Base-by-base conservation (phyloP, 2,797 vertebrate genomes). In the Lepus oiostolus region DNA sequence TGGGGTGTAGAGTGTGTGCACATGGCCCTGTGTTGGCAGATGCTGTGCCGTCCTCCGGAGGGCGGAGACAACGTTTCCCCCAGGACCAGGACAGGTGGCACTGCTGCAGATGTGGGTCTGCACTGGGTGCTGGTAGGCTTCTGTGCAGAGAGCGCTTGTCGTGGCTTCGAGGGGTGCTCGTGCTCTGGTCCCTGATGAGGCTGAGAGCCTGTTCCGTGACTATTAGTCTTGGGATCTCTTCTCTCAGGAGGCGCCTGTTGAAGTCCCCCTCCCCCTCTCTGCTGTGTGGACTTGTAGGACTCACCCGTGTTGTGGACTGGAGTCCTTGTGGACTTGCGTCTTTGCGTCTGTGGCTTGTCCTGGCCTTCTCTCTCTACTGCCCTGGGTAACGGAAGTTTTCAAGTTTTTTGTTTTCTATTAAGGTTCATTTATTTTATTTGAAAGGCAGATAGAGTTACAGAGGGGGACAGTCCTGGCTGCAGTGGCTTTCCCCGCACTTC, bases 201-300 rank as follows among this genome's bases (percentile, higher is more conserved):
- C 7, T 12, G 60, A 71, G 12, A 24, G 74, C 13, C 17, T 87
- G 63, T 28, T 80, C 62, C 35, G 0, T 79, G 54, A 75, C 87
- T 63, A 47, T 11, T 70, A 82, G 47, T 26, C 32, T 88, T 8
- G 42, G 32, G 17, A 63, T 70, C 85, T 90, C 30, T 10, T 94
- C 11, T 85, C 89, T 84, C 80, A 85, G 74, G 24, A 88, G 85
- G 42, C 81, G 13, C 58, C 28, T 74, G 12, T 87, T 82, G 65
- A 77, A 75, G 62, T 84, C 28, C 32, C 47, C 42, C 42, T 76
- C 22, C 24, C 13, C 19, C 13, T 16, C 52, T 63, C 67, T 38
- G 63, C 58, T 75, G 2, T 90, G 83, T 79, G 35, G 14, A 62
- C 52, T 32, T 84, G 6, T 70, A 35, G 47, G 42, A 47, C 42